phyloP scores from a whole-genome alignment of 2,888 invertebrate species.

The Dicranocentrus wangi region DNA sequence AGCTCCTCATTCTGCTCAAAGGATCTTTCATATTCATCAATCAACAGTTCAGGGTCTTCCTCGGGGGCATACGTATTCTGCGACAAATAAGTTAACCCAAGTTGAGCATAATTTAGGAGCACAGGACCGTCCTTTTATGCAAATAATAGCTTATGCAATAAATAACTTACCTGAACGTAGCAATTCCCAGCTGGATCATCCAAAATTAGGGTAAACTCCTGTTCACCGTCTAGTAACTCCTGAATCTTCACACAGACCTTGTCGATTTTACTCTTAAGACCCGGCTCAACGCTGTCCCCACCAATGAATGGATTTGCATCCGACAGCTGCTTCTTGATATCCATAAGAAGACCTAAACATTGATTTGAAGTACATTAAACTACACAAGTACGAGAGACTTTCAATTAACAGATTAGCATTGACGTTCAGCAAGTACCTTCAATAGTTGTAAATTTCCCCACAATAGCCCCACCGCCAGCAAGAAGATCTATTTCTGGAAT shows the following conservation, averaged over 20 bases:
- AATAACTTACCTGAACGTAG: slow-evolving; percentile 83
- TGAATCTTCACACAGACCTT: slow-evolving; percentile 82
- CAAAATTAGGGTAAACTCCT: slow-evolving; percentile 84
- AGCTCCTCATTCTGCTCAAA: slow-evolving; percentile 96
- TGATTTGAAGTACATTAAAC: background rate
- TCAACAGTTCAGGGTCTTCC: slow-evolving; percentile 82
- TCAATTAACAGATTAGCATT: background rate
- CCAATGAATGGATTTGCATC: slow-evolving; percentile 80
- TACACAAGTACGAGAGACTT: background rate
- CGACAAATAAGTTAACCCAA: slow-evolving; percentile 70
- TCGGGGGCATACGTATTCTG: slow-evolving; percentile 83
- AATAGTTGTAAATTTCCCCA: slow-evolving; percentile 95
- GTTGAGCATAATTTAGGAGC: slow-evolving; percentile 5
- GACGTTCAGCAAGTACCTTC: slow-evolving; percentile 79
- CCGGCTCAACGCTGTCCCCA: slow-evolving; percentile 83
- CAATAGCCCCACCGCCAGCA: slow-evolving; percentile 88
- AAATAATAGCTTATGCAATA: no score
- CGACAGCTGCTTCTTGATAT: slow-evolving; percentile 85
- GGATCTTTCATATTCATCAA: slow-evolving; percentile 86
- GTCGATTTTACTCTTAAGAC: slow-evolving; percentile 78
- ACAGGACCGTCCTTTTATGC: background rate
- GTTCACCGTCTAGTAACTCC: slow-evolving; percentile 80
- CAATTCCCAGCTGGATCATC: slow-evolving; percentile 99
- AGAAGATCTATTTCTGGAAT: slow-evolving; percentile 93
- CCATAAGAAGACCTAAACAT: slow-evolving; percentile 79